Conservation (phyloP, 2,888 invertebrate genomes). For the Xylota segnis region DNA sequence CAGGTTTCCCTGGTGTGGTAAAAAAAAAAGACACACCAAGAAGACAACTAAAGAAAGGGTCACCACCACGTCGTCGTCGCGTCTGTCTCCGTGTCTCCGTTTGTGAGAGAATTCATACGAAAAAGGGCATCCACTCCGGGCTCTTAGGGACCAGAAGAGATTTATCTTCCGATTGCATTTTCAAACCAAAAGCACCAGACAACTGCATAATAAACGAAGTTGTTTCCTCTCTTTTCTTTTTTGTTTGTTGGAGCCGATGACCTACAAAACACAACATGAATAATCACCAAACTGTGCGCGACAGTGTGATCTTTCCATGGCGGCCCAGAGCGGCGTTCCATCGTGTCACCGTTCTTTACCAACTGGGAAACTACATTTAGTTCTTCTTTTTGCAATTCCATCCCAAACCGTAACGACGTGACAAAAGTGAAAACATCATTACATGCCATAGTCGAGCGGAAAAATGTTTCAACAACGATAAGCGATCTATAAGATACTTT, state of each 20-base stretch:
- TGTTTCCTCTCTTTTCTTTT: slow-evolving; percentile 38
- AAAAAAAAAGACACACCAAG: slow-evolving; percentile 26
- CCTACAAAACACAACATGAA: slow-evolving; percentile 56
- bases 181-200: slow-evolving; percentile 9
- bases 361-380: not conserved
- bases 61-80: slow-evolving; percentile 21
- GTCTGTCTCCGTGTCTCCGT: not conserved
- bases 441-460: not conserved
- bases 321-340: slow-evolving; percentile 5
- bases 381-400: slow-evolving; percentile 16
- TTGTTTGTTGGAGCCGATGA: slow-evolving; percentile 38
- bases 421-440: slow-evolving; percentile 24
- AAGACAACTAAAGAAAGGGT: slow-evolving; percentile 57
- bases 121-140: slow-evolving; percentile 44
- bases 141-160: slow-evolving; percentile 27
- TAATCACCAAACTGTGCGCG: slow-evolving; percentile 41
- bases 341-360: slow-evolving; percentile 20
- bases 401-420: not conserved
- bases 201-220: slow-evolving; percentile 26
- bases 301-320: slow-evolving; percentile 19
- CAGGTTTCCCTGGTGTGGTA: slow-evolving; percentile 65
- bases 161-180: slow-evolving; percentile 45
- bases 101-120: slow-evolving; percentile 52
- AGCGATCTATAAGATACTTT: slow-evolving; percentile 4
- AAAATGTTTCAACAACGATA: not conserved